A percentile compares a stretch with the other conserved stretches of the same genome.
phyloP scores from a whole-genome alignment of 2,797 vertebrate genomes.

The Neosilurus hyrtlii region DNA sequence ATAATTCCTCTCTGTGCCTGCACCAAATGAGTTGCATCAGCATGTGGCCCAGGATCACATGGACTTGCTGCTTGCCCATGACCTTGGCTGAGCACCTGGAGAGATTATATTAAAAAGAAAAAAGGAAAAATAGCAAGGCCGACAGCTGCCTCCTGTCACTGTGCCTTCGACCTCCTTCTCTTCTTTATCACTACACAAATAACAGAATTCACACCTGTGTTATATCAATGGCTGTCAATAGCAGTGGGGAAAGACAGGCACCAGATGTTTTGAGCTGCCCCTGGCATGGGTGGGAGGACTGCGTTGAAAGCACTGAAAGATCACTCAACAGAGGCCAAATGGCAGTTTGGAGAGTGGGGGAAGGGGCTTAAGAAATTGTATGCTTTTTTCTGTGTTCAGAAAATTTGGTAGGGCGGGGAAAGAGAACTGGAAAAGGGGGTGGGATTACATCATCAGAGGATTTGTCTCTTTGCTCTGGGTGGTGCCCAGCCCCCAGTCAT shows the following conservation, averaged over 20 bases:
- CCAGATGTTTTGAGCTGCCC: slow-evolving; percentile 33
- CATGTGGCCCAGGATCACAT: background rate
- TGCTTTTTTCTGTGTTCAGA: slow-evolving; percentile 33
- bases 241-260: slow-evolving; percentile 18
- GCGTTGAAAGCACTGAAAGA: slow-evolving; percentile 26
- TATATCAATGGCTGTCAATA: slow-evolving; percentile 44
- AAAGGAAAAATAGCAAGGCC: background rate
- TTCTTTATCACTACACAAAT: slow-evolving; percentile 36
- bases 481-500: slow-evolving; percentile 46
- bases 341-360: background rate
- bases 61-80: slow-evolving; percentile 22
- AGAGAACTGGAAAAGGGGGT: background rate
- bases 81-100: slow-evolving; percentile 48
- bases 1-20: slow-evolving; percentile 12
- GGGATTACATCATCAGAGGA: slow-evolving; percentile 57
- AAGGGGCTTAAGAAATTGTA: background rate
- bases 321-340: slow-evolving; percentile 24
- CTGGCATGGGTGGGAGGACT: slow-evolving; percentile 26
- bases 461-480: slow-evolving; percentile 42
- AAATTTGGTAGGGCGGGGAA: slow-evolving; percentile 31
- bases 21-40: slow-evolving; percentile 34
- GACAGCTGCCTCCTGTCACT: slow-evolving; percentile 45
- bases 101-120: slow-evolving; percentile 13
- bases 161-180: slow-evolving; percentile 27
- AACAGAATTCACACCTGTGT: slow-evolving; percentile 46